phyloP scores from a whole-genome alignment of 2,797 vertebrate genomes.

The Coracias cyanogaster region DNA sequence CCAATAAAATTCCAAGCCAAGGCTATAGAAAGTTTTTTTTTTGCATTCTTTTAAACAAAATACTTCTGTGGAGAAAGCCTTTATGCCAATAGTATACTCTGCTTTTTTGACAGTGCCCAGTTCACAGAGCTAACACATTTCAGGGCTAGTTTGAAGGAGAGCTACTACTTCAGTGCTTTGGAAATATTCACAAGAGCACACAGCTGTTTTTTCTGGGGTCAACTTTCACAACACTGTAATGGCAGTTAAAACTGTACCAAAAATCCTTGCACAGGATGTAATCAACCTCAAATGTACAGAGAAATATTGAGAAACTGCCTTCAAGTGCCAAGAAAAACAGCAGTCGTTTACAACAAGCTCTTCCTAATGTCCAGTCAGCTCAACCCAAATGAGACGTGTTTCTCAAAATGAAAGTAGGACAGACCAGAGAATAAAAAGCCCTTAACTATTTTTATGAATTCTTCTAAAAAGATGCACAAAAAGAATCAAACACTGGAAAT shows the following conservation, averaged over 20 bases:
- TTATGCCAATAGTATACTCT: background rate
- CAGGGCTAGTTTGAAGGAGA: background rate
- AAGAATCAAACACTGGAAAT: background rate
- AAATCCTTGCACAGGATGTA: constrained; percentile 79
- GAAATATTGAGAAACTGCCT: constrained; percentile 72
- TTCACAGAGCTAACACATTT: background rate
- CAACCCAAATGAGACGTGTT: constrained; percentile 34
- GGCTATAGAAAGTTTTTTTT: background rate
- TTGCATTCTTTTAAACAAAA: background rate
- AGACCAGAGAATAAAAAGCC: background rate
- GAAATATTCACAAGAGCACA: constrained; percentile 6
- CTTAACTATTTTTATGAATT: background rate
- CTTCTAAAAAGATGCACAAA: background rate
- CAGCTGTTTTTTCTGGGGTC: constrained; percentile 57
- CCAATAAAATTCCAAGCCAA: background rate
- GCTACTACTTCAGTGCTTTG: background rate
- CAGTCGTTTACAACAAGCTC: constrained; percentile 58
- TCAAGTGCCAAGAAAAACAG: constrained; percentile 77
- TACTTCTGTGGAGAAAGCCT: background rate
- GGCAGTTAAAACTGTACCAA: constrained; percentile 60
- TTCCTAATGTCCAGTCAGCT: constrained; percentile 69
- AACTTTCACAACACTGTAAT: constrained; percentile 54
- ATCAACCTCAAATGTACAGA: constrained; percentile 74
- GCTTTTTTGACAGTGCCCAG: background rate
- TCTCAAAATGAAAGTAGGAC: constrained; percentile 14